Evolutionary conservation across 2,113 vertebrate genomes (phyloP), one percentile per base, ranked within the genome.

Genomic region (Calyptomena viridis): DNA sequence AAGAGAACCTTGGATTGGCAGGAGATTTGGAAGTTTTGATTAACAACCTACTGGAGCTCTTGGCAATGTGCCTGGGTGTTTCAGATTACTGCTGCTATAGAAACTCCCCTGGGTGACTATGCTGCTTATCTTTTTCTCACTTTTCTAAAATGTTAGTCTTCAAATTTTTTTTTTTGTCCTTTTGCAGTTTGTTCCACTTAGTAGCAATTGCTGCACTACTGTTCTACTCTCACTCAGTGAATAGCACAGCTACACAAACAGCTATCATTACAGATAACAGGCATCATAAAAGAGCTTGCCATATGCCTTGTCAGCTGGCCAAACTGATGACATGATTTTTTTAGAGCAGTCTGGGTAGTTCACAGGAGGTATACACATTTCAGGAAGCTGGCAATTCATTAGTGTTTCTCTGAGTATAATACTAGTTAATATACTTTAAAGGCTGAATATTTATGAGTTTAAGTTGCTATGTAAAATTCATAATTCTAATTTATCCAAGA

Each of bases 1-100:
- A 72, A 90, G 40, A 90, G 52, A n/a, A 85, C n/a, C 52, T 89
- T 63, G 64, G 92, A 96, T 71, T 96, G 92, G 84, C 95, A 97
- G 94, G 80, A 90, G 95, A 81, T 59, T 87, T 72, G 50, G 75
- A 96, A 94, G 58, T 87, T 95, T 96, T 96, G 88, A 89, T 96
- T 90, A 93, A 87, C 82, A 89, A 30, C 74, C 72, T 25, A 84
- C 91, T 92, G 83, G 81, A 95, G 89, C 79, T 94, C 83, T 84
- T 96, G 96, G 92, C 94, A 93, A 85, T 2, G 5, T 42, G 93
- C 67, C 87, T 93, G 94, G 64, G 53, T 94, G 80, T 80, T 94
- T 94, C 55, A 90, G 86, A 96, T 86, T 79, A 94, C 53, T 89
- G 75, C 56, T 93, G 94, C 82, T 95, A 84, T 78, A 96, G 87